Evolutionary conservation across 2,797 vertebrate species (phyloP).

Genomic region (Diplodus puntazzo): DNA sequence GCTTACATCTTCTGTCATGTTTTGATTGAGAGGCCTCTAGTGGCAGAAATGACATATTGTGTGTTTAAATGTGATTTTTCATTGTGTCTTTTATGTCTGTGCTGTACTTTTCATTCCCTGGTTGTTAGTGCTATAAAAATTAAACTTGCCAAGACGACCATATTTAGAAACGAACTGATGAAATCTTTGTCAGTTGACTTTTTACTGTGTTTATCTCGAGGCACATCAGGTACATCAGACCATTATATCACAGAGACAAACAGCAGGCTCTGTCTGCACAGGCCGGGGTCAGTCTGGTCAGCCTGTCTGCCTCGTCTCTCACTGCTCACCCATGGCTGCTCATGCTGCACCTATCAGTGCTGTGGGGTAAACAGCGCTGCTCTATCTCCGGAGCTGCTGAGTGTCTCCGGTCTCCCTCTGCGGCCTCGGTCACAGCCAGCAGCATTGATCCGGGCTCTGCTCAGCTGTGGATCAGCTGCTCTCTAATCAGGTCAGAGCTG

Average conservation of each 20-base stretch:
- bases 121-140: background rate
- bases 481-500: slow-evolving; percentile 48
- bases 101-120: background rate
- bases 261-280: slow-evolving; percentile 47
- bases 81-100: background rate
- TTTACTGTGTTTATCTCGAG: slow-evolving; percentile 2
- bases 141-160: slow-evolving; percentile 4
- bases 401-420: slow-evolving; percentile 14
- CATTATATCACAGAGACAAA: slow-evolving; percentile 46
- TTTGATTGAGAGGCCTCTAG: no score
- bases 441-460: slow-evolving; percentile 50
- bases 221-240: slow-evolving; percentile 21
- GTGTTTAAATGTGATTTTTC: background rate
- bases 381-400: slow-evolving; percentile 20
- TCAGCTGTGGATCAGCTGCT: slow-evolving; percentile 17
- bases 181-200: slow-evolving; percentile 29
- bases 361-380: slow-evolving; percentile 66
- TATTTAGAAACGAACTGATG: slow-evolving; percentile 34
- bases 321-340: slow-evolving; percentile 70
- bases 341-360: slow-evolving; percentile 70
- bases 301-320: slow-evolving; percentile 55
- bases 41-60: background rate
- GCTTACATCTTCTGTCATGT: no score
- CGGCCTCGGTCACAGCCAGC: slow-evolving; percentile 29
- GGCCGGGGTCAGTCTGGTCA: slow-evolving; percentile 61